These are phyloP conservation scores for Caerostris extrusa DNA, from an alignment of 1,140 invertebrate genomes.

Conservation along the genomic window DNA sequence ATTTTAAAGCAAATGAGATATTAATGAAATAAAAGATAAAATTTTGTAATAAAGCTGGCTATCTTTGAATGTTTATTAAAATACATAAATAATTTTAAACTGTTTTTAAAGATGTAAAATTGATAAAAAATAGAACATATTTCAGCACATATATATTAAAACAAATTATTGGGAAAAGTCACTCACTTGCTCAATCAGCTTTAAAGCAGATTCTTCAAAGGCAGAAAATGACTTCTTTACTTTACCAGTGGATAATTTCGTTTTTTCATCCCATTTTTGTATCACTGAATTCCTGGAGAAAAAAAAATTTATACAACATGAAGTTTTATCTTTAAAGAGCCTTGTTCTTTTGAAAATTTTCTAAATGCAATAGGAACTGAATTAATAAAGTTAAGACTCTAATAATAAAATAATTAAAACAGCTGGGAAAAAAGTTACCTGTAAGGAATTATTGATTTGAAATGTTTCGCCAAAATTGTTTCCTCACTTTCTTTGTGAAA, in stretches of 20 bases:
- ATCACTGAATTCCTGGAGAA: slow-evolving; percentile 81
- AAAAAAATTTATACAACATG: background rate
- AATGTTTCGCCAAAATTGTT: slow-evolving; percentile 84
- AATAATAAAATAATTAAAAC: background rate
- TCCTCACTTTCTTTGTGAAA: slow-evolving; percentile 86
- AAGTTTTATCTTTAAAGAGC: background rate
- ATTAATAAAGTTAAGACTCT: background rate
- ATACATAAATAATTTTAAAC: too few relatives aligned
- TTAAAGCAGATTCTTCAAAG: slow-evolving; percentile 89
- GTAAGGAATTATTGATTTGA: slow-evolving; percentile 87
- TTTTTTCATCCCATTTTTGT: slow-evolving; percentile 97
- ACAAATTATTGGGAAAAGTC: background rate
- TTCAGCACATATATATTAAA: background rate
- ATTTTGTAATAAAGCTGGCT: too few relatives aligned
- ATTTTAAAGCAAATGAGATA: too few relatives aligned
- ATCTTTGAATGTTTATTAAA: too few relatives aligned
- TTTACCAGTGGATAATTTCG: slow-evolving; percentile 84
- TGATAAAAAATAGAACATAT: background rate
- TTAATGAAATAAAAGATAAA: too few relatives aligned
- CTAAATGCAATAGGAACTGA: too few relatives aligned
- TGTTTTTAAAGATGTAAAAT: too few relatives aligned
- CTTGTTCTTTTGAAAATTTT: too few relatives aligned
- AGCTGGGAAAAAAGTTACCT: slow-evolving; percentile 83
- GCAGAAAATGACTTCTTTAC: slow-evolving; percentile 85
- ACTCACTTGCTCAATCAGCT: slow-evolving; percentile 90